Percentiles rank a stretch among this genome's conserved stretches.
These are phyloP conservation scores for Sinosuthora webbiana DNA, from an alignment of 2,113 vertebrate species.

Conservation along the genomic window DNA sequence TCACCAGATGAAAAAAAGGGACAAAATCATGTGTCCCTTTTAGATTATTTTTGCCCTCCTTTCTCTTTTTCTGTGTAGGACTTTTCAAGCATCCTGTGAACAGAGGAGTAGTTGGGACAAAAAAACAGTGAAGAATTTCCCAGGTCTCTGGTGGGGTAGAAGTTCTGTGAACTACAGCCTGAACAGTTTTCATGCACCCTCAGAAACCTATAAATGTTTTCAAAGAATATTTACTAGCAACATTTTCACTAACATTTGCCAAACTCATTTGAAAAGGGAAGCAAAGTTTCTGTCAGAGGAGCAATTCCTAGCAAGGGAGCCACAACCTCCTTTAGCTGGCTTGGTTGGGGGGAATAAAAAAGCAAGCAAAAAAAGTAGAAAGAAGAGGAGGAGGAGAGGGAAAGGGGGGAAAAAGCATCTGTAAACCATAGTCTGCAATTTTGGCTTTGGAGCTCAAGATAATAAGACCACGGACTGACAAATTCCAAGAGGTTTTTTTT, in stretches of 20 bases:
- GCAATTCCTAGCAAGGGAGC: background rate
- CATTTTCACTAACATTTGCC: constrained; percentile 25
- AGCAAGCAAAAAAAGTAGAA: background rate
- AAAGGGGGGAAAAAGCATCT: constrained; percentile 20
- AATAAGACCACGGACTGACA: constrained; percentile 51
- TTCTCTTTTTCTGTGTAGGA: background rate
- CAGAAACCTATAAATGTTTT: constrained; percentile 39
- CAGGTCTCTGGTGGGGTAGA: background rate
- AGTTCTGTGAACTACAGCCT: constrained; percentile 22
- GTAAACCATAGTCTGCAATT: constrained; percentile 58
- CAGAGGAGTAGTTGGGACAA: background rate
- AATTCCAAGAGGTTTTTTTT: constrained; percentile 63
- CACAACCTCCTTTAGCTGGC: background rate
- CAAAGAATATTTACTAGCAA: constrained; percentile 43
- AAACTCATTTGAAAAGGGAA: constrained; percentile 31
- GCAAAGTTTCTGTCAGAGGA: constrained; percentile 10
- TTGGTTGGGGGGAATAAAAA: background rate
- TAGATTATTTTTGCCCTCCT: background rate
- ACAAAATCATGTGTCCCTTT: background rate
- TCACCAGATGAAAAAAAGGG: background rate
- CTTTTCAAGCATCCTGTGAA: background rate
- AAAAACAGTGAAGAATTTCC: constrained; percentile 19
- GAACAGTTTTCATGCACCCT: constrained; percentile 23
- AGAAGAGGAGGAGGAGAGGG: background rate
- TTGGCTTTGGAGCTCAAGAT: constrained; percentile 53